Base-by-base conservation (phyloP, 2,797 vertebrate species). In the Phrynocephalus guinanensis region DNA sequence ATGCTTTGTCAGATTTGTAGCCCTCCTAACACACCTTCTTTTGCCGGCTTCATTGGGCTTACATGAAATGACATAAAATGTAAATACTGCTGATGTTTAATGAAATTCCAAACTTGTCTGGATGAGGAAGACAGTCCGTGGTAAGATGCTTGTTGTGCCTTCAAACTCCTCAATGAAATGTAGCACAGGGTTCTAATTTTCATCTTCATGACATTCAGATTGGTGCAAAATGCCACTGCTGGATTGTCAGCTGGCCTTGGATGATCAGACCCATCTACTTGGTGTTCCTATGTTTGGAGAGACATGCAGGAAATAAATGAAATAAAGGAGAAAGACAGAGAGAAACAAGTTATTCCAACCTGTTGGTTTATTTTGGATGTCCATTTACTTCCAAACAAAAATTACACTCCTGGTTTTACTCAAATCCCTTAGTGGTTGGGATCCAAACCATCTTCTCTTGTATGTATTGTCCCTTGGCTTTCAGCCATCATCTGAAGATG, bases 21-120 rank as follows among this genome's bases (percentile, higher is more conserved):
- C 9, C 75, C 15, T 3, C 28, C 72, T 56, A 44, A 71, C 38
- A 7, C 60, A 73, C 60, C 22, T 8, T 56, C 30, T 15, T 33
- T 30, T 86, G 0, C 56, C 84, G 38, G 3, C 1, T 90, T 60
- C 15, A 5, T n/a, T 82, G 86, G 13, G 1, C 4, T 88, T 80
- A 50, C 1, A 66, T 24, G 82, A 28, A 67, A 82, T 28, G 10
- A 75, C 11, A 86, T 1, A 8, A 5, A 13, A 83, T 15, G 77
- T 91, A 28, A 44, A 71, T 56, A 68, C 20, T 0, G 0, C 52
- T 63, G 18, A 20, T 3, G 60, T 3, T 18, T 63, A 38, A 67
- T 81, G 52, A 92, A 83, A 0, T n/a, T 87, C 83, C 76, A 48
- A 26, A 10, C 8, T 90, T 24, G 44, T 86, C 82, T 75, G 89